Percentiles rank a stretch among this genome's conserved stretches.
Evolutionary conservation across 2,888 invertebrate species (phyloP).

Genomic region (Diarsia brunnea): DNA sequence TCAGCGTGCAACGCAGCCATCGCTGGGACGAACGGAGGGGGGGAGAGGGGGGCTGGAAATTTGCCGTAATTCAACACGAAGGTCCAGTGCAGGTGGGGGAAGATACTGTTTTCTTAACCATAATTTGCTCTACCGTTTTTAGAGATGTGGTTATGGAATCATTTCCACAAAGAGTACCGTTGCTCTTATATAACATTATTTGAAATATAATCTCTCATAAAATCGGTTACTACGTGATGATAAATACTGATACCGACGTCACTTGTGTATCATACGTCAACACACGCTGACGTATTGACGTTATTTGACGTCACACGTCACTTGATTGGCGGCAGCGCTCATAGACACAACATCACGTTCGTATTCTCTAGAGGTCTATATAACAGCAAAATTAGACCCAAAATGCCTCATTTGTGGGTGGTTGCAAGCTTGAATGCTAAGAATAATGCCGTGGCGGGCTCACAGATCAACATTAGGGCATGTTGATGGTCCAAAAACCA

Average conservation of each 20-base stretch:
- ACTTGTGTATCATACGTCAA: conserved; percentile 19
- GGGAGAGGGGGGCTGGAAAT: too few species aligned
- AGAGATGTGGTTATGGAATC: not conserved
- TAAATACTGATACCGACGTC: not conserved
- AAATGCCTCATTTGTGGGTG: not conserved
- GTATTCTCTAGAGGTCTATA: not conserved
- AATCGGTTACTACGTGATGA: too few species aligned
- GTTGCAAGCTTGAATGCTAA: too few species aligned
- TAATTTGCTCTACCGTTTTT: not conserved
- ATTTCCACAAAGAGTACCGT: not conserved
- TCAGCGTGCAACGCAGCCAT: not conserved
- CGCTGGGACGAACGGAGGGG: too few species aligned
- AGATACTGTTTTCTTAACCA: not conserved
- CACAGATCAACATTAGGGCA: not conserved
- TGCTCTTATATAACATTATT: not conserved
- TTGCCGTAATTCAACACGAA: not conserved
- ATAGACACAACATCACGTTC: not conserved
- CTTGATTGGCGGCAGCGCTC: not conserved
- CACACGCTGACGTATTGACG: conserved; percentile 6
- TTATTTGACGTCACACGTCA: not conserved
- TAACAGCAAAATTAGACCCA: not conserved
- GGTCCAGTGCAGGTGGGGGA: too few species aligned
- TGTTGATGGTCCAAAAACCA: not conserved
- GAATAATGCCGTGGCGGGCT: not conserved
- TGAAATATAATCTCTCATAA: too few species aligned